phyloP scores from a whole-genome alignment of 2,888 invertebrate species.

The Lumbricus terrestris region DNA sequence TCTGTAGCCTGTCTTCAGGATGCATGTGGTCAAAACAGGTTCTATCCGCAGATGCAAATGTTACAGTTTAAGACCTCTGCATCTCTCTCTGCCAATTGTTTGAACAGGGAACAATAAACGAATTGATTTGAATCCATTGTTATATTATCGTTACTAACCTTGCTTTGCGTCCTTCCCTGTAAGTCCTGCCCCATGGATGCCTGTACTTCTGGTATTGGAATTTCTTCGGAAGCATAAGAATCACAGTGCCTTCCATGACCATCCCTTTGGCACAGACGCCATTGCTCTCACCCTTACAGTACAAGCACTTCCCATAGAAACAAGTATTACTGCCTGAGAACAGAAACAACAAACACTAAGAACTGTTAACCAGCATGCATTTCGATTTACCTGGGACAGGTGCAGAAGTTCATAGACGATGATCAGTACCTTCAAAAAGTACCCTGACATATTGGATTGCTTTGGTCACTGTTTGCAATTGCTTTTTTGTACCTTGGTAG shows the following conservation, averaged over 20 bases:
- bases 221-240: constrained; percentile 76
- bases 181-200: constrained; percentile 89
- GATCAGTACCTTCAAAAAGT: not conserved
- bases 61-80: too few species aligned
- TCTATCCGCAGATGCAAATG: too few species aligned
- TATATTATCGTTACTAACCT: too few species aligned
- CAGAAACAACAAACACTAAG: not conserved
- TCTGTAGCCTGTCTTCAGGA: too few species aligned
- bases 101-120: too few species aligned
- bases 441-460: not conserved
- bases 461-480: not conserved
- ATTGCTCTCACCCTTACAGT: constrained; percentile 75
- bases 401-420: not conserved
- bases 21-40: too few species aligned
- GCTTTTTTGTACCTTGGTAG: not conserved
- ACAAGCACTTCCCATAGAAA: constrained; percentile 85
- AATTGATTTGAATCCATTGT: too few species aligned
- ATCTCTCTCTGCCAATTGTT: too few species aligned
- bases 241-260: constrained; percentile 76
- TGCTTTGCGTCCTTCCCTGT: constrained; percentile 72
- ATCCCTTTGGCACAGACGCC: constrained; percentile 75
- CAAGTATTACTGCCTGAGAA: constrained; percentile 69
- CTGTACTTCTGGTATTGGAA: constrained; percentile 66
- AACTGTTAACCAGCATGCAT: not conserved
- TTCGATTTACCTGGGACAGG: not conserved